Evolutionary conservation across 2,888 invertebrate genomes (phyloP), one percentile per base, ranked within the genome.

Genomic region (Parnassius mnemosyne): DNA sequence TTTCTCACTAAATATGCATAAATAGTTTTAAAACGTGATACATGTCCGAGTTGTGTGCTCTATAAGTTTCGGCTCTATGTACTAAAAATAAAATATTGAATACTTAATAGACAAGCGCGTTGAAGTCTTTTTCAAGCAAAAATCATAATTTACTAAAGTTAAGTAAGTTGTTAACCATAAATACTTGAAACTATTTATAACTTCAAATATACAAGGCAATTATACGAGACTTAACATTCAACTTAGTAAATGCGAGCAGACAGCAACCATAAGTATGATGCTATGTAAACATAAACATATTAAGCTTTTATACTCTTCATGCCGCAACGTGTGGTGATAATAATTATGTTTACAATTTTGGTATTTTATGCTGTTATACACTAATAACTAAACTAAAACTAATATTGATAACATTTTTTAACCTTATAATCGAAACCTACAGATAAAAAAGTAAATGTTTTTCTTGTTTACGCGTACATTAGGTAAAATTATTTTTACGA

Each of bases 101-200:
- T 13, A 49, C 13, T 13, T 13, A 9, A 13, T 9, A 51, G 12
- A 50, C 10, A n/a, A 46, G 52, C 52, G 49, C 58, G 46, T 59
- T 55, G 54, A 63, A 54, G 63, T 51, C 51, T 55, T 59, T 44
- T 58, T 43, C 47, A 46, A n/a, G 53, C 13, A 41, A 58, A 16
- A 50, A 20, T 16, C 16, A 12, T 49, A 7, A 13, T 46, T 46
- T 46, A 46, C 46, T 46, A 46, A 46, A 46, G 12, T 20, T 16
- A 9, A 20, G n/a, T 52, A 52, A 20, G 53, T 41, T 9, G 12
- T 41, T 53, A 41, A 53, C 13, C 9, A 53, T 25, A 51, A 11
- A 51, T 43, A 53, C 16, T 43, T 53, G 9, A 42, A 71, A 63
- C 65, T 74, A 72, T 71, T 74, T 70, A 67, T 63, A 68, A 73